phyloP scores from a whole-genome alignment of 2,113 vertebrate genomes.

The Engraulis encrasicolus region DNA sequence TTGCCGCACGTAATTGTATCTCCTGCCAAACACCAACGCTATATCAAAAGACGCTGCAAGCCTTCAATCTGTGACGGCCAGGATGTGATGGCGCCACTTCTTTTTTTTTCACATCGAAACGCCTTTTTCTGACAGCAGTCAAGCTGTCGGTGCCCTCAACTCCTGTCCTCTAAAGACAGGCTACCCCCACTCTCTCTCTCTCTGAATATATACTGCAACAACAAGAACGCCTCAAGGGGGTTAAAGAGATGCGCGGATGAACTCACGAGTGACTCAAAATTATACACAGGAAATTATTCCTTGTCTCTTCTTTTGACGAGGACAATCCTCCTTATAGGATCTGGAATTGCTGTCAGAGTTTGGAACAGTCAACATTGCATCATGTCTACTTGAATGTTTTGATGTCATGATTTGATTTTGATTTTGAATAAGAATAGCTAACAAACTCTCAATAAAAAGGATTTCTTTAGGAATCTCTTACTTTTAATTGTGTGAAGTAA shows the following conservation, averaged over 20 bases:
- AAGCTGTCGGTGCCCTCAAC: neutral
- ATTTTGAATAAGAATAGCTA: no score
- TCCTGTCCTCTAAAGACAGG: neutral
- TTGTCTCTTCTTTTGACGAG: neutral
- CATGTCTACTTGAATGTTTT: no score
- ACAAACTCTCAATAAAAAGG: neutral
- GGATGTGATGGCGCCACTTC: neutral
- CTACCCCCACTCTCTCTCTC: neutral
- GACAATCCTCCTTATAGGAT: no score
- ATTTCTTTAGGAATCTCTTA: neutral
- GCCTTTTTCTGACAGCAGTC: constrained; percentile 12
- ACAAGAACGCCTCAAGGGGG: neutral
- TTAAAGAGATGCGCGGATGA: neutral
- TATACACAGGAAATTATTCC: neutral
- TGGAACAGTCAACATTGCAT: no score
- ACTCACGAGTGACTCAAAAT: neutral
- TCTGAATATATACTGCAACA: neutral
- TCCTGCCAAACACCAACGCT: neutral
- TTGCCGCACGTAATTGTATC: constrained; percentile 7
- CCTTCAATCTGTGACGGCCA: neutral
- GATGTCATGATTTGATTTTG: no score
- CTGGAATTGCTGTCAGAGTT: no score
- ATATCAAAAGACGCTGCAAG: neutral
- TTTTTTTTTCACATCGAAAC: neutral
- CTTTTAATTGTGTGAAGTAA: neutral